Evolutionary conservation across 2,113 vertebrate genomes (phyloP).

Genomic region (Chunga burmeisteri): DNA sequence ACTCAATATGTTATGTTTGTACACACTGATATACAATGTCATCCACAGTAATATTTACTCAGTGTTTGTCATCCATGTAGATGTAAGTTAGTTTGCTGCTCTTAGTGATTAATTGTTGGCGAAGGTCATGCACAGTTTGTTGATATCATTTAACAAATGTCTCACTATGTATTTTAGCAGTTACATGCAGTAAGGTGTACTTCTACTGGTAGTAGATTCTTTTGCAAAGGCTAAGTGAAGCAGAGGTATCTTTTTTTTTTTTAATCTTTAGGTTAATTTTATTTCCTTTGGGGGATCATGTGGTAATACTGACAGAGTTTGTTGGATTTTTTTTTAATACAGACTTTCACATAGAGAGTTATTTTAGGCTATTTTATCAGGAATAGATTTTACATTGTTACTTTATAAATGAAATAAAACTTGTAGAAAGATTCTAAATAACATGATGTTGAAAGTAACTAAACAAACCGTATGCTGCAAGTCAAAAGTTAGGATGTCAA

Average conservation of each 20-base stretch:
- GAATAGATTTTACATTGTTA: neutral
- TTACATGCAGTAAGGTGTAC: neutral
- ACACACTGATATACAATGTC: neutral
- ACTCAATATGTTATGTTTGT: neutral
- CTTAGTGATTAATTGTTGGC: neutral
- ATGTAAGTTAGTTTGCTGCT: neutral
- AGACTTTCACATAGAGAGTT: neutral
- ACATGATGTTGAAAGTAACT: neutral
- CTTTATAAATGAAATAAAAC: neutral
- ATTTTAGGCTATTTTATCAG: neutral
- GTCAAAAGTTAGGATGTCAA: neutral
- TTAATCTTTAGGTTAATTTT: neutral
- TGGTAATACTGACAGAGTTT: neutral
- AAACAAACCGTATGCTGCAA: neutral
- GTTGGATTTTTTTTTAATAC: neutral
- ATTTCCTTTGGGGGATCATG: neutral
- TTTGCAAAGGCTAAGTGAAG: neutral
- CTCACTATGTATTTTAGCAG: neutral
- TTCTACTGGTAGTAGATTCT: neutral
- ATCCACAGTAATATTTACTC: neutral
- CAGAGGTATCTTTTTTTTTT: neutral
- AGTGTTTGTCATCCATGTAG: neutral
- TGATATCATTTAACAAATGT: neutral
- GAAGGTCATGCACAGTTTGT: neutral
- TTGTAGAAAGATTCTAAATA: neutral